These are phyloP conservation scores for Ophioninae sp. DNA, from an alignment of 2,888 invertebrate genomes.

Conservation along the genomic window DNA sequence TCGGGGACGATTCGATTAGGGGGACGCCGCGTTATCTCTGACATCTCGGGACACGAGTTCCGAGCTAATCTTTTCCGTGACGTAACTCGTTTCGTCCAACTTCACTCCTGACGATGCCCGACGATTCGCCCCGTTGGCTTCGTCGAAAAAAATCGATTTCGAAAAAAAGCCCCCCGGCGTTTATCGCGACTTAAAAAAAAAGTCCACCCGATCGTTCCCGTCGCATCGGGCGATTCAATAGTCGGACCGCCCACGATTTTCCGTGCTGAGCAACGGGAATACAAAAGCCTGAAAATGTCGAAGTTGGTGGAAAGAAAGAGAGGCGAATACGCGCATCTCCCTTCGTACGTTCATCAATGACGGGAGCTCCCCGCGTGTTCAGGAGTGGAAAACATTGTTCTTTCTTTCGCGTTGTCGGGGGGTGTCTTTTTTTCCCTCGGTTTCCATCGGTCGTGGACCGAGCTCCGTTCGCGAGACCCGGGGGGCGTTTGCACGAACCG, in stretches of 20 bases:
- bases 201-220: neutral
- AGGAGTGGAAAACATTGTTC: slow-evolving; percentile 44
- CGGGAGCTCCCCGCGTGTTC: slow-evolving; percentile 25
- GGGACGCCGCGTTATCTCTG: no score
- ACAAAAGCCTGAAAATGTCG: slow-evolving; percentile 15
- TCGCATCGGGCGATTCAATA: slow-evolving; percentile 14
- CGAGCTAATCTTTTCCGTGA: no score
- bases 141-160: no score
- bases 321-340: slow-evolving; percentile 2
- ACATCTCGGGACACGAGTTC: no score
- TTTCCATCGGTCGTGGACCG: slow-evolving; percentile 27
- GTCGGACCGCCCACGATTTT: neutral
- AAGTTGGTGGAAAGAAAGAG: neutral
- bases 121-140: no score
- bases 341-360: slow-evolving; percentile 36
- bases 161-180: no score
- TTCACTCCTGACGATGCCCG: no score
- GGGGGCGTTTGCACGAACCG: slow-evolving; percentile 11
- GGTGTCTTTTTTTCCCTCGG: neutral
- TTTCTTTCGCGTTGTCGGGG: slow-evolving; percentile 28
- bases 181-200: no score
- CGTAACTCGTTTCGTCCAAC: no score
- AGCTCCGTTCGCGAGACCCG: slow-evolving; percentile 36
- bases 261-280: neutral
- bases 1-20: slow-evolving; percentile 47